phyloP scores from a whole-genome alignment of 2,113 vertebrate genomes.

The Salvelinus namaycush region DNA sequence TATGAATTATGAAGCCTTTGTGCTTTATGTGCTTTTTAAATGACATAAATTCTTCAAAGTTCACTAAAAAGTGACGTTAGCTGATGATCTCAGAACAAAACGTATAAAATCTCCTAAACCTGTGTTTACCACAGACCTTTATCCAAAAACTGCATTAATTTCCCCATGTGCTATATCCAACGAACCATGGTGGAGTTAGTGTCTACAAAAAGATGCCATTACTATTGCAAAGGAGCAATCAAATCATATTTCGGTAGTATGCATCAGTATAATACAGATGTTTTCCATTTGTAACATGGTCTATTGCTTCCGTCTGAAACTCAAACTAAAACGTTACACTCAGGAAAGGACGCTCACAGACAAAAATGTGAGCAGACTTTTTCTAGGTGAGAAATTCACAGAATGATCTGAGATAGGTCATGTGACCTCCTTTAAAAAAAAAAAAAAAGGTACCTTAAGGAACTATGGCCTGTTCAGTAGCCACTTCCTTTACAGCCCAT shows the following conservation, averaged over 20 bases:
- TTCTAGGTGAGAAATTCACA: constrained; percentile 30
- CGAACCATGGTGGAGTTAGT: no score
- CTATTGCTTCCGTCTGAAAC: neutral
- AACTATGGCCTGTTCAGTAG: constrained; percentile 34
- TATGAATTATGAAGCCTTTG: no score
- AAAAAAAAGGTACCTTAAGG: constrained; percentile 45
- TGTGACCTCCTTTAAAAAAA: constrained; percentile 26
- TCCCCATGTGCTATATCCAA: no score
- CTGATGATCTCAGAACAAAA: no score
- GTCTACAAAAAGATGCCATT: no score
- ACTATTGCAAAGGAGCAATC: neutral
- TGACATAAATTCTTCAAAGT: no score
- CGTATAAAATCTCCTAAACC: no score
- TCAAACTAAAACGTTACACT: neutral
- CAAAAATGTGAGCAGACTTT: constrained; percentile 26
- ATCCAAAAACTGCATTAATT: no score
- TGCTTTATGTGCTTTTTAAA: no score
- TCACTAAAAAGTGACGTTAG: no score
- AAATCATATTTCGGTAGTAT: neutral
- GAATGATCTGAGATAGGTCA: constrained; percentile 26
- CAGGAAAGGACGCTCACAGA: neutral
- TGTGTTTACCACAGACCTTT: no score
- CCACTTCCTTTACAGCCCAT: constrained; percentile 42
- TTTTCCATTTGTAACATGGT: neutral
- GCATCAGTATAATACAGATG: neutral